A percentile compares a stretch with the other conserved stretches of the same genome.
Conservation (phyloP, 2,797 vertebrate species). For the Poecile montanus region DNA sequence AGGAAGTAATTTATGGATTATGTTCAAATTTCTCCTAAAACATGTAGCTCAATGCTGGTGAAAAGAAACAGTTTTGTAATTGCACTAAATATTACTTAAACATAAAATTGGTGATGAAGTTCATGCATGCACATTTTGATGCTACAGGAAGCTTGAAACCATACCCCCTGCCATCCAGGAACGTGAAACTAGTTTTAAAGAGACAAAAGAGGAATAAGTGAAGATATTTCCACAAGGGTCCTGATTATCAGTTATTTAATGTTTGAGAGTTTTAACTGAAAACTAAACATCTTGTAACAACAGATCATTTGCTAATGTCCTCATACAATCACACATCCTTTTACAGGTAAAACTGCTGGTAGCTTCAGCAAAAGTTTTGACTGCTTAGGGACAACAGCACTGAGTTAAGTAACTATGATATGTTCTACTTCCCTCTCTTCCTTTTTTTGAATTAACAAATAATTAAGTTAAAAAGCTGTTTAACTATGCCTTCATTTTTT, state of each 20-base stretch:
- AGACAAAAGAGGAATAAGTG: slow-evolving; percentile 83
- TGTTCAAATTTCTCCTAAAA: slow-evolving; percentile 35
- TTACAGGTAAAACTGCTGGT: slow-evolving; percentile 3
- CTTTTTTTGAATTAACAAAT: neutral
- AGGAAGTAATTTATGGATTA: neutral
- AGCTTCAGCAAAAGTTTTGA: slow-evolving; percentile 22
- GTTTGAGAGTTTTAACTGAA: slow-evolving; percentile 26
- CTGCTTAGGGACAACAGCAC: neutral
- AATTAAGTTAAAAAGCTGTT: neutral
- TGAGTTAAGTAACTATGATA: neutral
- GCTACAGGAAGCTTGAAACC: slow-evolving; percentile 88
- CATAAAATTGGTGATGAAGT: slow-evolving; percentile 63
- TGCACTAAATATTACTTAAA: slow-evolving; percentile 55
- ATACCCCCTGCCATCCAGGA: slow-evolving; percentile 93
- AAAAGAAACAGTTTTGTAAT: slow-evolving; percentile 57
- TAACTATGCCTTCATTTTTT: slow-evolving; percentile 56
- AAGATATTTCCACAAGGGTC: slow-evolving; percentile 69
- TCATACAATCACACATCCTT: neutral
- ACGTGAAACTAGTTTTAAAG: slow-evolving; percentile 84
- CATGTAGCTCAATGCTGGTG: slow-evolving; percentile 4
- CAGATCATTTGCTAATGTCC: neutral
- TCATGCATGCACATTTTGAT: slow-evolving; percentile 78
- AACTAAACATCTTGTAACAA: slow-evolving; percentile 4
- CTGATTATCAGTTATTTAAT: slow-evolving; percentile 41
- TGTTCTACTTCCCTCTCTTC: neutral